phyloP scores from a whole-genome alignment of 2,113 vertebrate species.

The Propithecus coquereli region DNA sequence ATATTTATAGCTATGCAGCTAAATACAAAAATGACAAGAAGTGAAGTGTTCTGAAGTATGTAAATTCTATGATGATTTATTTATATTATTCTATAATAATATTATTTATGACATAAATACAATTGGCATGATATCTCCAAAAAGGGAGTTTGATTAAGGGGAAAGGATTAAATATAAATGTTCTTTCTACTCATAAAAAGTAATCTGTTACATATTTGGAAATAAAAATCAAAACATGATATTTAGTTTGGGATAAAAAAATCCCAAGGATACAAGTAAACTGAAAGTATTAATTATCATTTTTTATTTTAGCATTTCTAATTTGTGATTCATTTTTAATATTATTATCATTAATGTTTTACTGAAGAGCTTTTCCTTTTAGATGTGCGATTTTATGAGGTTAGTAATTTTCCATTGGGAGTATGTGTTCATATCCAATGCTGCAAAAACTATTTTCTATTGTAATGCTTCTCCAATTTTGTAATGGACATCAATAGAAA shows the following conservation, averaged over 20 bases:
- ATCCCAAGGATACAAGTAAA: neutral
- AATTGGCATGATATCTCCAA: neutral
- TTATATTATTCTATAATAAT: neutral
- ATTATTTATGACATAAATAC: slow-evolving; percentile 16
- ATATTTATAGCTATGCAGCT: neutral
- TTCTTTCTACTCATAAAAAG: neutral
- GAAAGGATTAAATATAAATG: slow-evolving; percentile 5
- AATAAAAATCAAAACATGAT: neutral
- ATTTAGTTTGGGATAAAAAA: neutral
- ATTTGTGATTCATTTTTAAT: slow-evolving; percentile 22
- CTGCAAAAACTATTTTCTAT: neutral
- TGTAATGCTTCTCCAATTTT: neutral
- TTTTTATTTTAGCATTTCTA: neutral
- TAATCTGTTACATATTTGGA: neutral
- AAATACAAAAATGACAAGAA: neutral
- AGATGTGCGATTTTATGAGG: neutral
- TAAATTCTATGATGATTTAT: neutral
- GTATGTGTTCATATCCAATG: neutral
- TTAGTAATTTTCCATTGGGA: neutral
- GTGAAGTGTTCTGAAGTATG: neutral
- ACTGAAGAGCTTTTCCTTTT: neutral
- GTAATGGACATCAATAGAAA: neutral
- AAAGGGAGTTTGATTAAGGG: neutral
- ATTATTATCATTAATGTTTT: neutral
- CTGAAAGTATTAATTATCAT: neutral